These are phyloP conservation scores for Microctenopoma steveboyesi DNA, from an alignment of 2,797 vertebrate species.

Conservation along the genomic window DNA sequence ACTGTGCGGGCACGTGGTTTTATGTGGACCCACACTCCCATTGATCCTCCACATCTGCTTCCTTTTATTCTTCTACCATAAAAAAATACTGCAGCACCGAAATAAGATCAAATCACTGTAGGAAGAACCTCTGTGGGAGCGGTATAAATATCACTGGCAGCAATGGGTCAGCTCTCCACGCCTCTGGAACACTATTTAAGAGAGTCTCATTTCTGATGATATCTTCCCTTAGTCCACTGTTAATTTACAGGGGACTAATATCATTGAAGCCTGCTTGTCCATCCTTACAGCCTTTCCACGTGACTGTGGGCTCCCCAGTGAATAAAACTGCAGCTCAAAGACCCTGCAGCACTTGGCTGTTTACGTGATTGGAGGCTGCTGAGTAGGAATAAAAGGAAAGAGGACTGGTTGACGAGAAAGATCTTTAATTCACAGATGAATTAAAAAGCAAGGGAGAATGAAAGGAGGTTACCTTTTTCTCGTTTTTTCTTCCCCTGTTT, in stretches of 20 bases:
- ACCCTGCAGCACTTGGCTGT: constrained; percentile 65
- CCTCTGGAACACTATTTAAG: constrained; percentile 37
- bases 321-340: constrained; percentile 47
- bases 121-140: constrained; percentile 43
- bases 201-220: constrained; percentile 53
- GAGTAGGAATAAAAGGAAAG: constrained; percentile 46
- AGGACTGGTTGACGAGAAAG: constrained; percentile 14
- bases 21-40: constrained; percentile 9
- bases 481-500: constrained; percentile 7
- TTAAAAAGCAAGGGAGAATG: constrained; percentile 28
- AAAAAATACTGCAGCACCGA: constrained; percentile 6
- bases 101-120: constrained; percentile 40
- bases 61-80: neutral
- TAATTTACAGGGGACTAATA: constrained; percentile 73
- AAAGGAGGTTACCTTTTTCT: constrained; percentile 21
- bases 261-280: constrained; percentile 61
- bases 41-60: constrained; percentile 31
- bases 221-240: constrained; percentile 49
- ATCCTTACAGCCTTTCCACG: constrained; percentile 19
- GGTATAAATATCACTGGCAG: constrained; percentile 30
- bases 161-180: constrained; percentile 42
- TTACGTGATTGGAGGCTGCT: constrained; percentile 63
- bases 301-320: constrained; percentile 34
- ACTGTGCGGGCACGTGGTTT: neutral
- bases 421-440: constrained; percentile 21